These are phyloP conservation scores for Clitarchus hookeri DNA, from an alignment of 2,888 invertebrate genomes.

Conservation along the genomic window DNA sequence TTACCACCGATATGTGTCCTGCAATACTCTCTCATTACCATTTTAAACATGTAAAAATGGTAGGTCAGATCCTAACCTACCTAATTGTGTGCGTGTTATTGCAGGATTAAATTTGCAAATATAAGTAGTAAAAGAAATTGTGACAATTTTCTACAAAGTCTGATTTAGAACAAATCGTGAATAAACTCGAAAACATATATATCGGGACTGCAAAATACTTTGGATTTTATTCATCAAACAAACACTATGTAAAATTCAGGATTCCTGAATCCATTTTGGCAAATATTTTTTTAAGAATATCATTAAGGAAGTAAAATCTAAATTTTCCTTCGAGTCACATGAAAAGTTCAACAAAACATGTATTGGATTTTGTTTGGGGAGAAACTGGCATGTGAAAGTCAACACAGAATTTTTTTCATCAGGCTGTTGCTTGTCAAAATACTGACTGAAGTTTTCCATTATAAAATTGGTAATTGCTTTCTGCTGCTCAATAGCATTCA, in stretches of 20 bases:
- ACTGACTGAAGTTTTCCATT: slow-evolving; percentile 1
- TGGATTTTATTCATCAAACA: no score
- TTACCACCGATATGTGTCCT: no score
- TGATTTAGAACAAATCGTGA: no score
- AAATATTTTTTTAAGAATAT: not conserved
- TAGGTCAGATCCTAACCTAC: no score
- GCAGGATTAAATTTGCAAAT: not conserved
- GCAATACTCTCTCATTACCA: no score
- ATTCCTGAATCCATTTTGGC: not conserved
- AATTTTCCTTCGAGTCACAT: not conserved
- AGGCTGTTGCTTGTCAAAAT: not conserved
- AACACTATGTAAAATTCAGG: no score
- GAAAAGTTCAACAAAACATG: not conserved
- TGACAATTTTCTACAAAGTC: no score
- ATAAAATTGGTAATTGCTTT: not conserved
- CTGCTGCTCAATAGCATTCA: not conserved
- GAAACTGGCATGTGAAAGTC: not conserved
- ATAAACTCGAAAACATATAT: no score
- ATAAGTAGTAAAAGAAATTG: not conserved
- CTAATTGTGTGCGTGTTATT: no score
- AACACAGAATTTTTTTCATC: not conserved
- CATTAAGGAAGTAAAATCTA: not conserved
- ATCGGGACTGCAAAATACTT: no score
- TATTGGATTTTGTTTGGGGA: not conserved
- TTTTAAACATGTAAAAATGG: no score